phyloP scores from a whole-genome alignment of 2,797 vertebrate species.

The Tolypeutes matacus region DNA sequence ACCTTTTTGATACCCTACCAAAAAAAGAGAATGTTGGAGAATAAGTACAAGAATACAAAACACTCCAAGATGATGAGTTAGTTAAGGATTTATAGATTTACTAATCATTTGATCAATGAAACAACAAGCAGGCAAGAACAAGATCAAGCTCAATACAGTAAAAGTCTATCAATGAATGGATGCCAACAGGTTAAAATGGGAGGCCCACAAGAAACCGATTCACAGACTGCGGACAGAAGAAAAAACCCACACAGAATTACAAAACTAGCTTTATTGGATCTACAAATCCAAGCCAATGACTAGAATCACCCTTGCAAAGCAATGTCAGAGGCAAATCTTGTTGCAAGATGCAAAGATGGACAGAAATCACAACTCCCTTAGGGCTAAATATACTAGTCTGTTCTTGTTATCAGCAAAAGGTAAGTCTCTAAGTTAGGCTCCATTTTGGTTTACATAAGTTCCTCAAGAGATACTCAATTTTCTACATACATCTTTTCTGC shows the following conservation, averaged over 20 bases:
- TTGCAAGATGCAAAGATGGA: constrained; percentile 46
- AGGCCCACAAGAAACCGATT: constrained; percentile 4
- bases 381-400: neutral
- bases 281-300: constrained; percentile 61
- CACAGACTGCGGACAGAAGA: neutral
- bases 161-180: constrained; percentile 58
- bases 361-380: constrained; percentile 25
- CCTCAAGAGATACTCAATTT: constrained; percentile 52
- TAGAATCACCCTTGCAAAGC: constrained; percentile 56
- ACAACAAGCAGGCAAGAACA: constrained; percentile 76
- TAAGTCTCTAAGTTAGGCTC: constrained; percentile 4
- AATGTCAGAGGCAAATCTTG: constrained; percentile 20
- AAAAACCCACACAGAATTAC: constrained; percentile 24
- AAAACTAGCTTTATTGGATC: constrained; percentile 56
- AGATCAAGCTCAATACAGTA: constrained; percentile 59
- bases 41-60: constrained; percentile 37
- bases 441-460: constrained; percentile 55
- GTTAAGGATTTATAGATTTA: constrained; percentile 54
- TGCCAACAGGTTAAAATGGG: constrained; percentile 35
- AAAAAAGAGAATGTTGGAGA: constrained; percentile 2
- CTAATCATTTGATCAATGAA: constrained; percentile 73
- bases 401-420: constrained; percentile 19
- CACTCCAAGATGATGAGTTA: constrained; percentile 26
- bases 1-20: neutral
- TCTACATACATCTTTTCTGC: constrained; percentile 41